Base-by-base conservation (phyloP, 2,888 invertebrate genomes). In the Apamea anceps region DNA sequence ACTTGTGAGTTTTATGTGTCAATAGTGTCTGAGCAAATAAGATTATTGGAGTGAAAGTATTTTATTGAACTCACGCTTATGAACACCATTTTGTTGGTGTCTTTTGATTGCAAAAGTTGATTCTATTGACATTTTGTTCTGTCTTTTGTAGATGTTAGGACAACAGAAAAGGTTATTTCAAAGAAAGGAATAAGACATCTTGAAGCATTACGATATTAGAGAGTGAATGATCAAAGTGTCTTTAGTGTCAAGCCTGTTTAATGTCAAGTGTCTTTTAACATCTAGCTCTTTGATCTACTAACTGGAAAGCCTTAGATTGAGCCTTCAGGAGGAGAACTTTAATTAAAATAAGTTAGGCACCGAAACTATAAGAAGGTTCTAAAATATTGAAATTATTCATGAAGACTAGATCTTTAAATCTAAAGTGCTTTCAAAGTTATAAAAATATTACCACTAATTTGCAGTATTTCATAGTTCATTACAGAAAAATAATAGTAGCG, bases 1-100 rank as follows among this genome's bases (percentile, higher is more conserved):
- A 72, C 63, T 77, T 51, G 73, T 57, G 71, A 80, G 73, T 80
- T 72, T 66, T 72, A 72, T 63, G 63, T 75, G 70, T 74, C 72
- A 77, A 86, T 72, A 80, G 77, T 48, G 48, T 82, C 57, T 79
- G 81, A 42, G 45, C 62, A 85, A 85, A 85, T 79, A 79, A 45
- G 12, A 63, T 66, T 74, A 71, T 72, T 68, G 12, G 51, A 25
- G 37, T 67, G 25, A 21, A 45, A 70, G 28, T 60, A 67, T 81
- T 63, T 57, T 65, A 42, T 71, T 75, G 51, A 62, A 68, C 37
- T 74, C 13, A 8, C 8, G 42, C n/a, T 81, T 84, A 68, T 70
- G 45, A 79, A 60, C 51, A 18, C 0, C 21, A 13, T 32, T 32
- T 63, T 68, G 0, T 60, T 62, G 4, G 7, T 54, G 65, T 70